Percentiles rank a stretch among this genome's conserved stretches.
Conservation (phyloP, 2,113 vertebrate genomes). For the Ia io region DNA sequence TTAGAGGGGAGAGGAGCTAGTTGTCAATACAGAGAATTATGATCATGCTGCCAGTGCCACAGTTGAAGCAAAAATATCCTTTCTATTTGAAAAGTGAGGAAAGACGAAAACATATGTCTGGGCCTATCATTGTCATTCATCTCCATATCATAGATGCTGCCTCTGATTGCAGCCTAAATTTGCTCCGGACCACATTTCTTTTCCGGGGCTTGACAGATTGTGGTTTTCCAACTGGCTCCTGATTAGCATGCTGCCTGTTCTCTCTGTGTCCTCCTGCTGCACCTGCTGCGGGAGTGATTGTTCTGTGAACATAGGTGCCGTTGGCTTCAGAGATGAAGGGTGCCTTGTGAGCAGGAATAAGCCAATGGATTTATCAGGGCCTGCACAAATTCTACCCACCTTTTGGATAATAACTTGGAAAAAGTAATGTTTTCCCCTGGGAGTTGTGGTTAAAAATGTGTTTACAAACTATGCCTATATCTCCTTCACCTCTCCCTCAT, state of each 20-base stretch:
- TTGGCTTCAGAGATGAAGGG: constrained; percentile 25
- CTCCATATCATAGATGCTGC: neutral
- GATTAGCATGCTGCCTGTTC: constrained; percentile 28
- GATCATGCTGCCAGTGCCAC: neutral
- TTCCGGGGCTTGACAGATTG: neutral
- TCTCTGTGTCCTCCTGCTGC: neutral
- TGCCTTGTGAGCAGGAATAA: constrained; percentile 11
- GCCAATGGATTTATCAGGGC: neutral
- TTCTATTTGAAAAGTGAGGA: constrained; percentile 32
- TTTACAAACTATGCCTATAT: neutral
- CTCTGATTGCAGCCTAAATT: constrained; percentile 19
- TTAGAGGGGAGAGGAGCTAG: neutral
- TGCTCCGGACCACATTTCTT: constrained; percentile 1
- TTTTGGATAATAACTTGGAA: constrained; percentile 35
- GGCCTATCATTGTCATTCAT: constrained; percentile 3
- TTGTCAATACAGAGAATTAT: neutral
- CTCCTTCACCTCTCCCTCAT: neutral
- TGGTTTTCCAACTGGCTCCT: neutral
- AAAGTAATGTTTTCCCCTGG: constrained; percentile 26
- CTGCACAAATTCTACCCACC: neutral
- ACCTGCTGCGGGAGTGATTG: constrained; percentile 47
- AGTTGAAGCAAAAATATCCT: neutral
- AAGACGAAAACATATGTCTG: neutral
- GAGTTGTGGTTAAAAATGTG: neutral
- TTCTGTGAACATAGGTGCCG: constrained; percentile 4